Base-by-base conservation (phyloP, 2,113 vertebrate species). In the Podilymbus podiceps region DNA sequence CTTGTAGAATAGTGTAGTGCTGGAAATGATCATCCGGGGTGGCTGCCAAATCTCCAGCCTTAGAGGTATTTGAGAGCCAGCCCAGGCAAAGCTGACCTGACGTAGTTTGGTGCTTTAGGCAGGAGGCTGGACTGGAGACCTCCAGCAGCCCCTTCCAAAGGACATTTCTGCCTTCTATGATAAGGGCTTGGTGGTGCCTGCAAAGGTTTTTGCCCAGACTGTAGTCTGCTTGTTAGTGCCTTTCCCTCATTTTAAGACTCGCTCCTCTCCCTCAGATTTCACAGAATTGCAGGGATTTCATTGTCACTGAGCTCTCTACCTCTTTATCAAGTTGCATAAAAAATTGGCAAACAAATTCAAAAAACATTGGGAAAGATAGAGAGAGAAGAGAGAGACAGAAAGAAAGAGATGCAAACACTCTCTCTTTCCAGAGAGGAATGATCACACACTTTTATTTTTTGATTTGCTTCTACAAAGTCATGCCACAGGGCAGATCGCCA, bases 331-430 rank as follows among this genome's bases (percentile, higher is more conserved):
- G 84, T 14, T 27, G 15, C 3, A 49, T 28, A 3, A 79, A 74
- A 91, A 49, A 67, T 1, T 4, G 18, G 24, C 2, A 3, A 90
- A 62, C 7, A 77, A 93, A 81, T 74, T 84, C 42, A 71, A 69
- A 88, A 90, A 50, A 52, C 0, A 0, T 27, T 15, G 16, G 9
- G 14, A n/a, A 14, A 52, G 30, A 58, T 0, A 49, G 11, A 85
- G 28, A 17, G 53, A 86, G n/a, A 67, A 76, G 76, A 82, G 14
- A 33, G 15, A 68, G 22, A 47, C 9, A 56, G 40, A 80, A 79
- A 55, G 27, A 22, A 27, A 73, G 27, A 69, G n/a, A 71, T 55
- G 12, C 13, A 38, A 88, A 21, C 17, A 49, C 5, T 8, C 14
- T 50, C 8, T 1, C 10, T 62, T 46, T 31, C 18, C 46, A 73